phyloP scores from a whole-genome alignment of 92 coral and sea anemone species.

The Paragorgia papillata region DNA sequence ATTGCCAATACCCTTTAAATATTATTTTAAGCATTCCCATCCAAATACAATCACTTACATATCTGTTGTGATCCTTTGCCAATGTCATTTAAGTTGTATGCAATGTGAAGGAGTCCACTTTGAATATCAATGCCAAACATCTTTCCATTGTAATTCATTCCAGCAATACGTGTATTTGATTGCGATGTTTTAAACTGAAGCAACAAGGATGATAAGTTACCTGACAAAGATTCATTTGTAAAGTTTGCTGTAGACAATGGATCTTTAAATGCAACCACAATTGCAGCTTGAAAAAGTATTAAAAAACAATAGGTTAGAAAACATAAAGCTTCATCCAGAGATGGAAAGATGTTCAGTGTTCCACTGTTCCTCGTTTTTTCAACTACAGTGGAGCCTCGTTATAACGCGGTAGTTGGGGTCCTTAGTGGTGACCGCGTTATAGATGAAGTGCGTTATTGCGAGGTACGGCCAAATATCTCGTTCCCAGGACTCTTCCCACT shows the following conservation, averaged over 20 bases:
- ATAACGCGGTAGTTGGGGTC: too few species aligned
- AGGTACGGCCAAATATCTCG: too few species aligned
- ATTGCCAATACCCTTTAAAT: too few species aligned
- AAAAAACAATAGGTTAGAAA: neutral
- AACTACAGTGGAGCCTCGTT: too few species aligned
- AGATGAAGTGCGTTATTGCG: too few species aligned
- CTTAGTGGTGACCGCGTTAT: too few species aligned
- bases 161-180: slow-evolving; percentile 19
- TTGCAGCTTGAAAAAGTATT: slow-evolving; percentile 6
- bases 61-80: neutral
- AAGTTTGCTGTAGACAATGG: slow-evolving; percentile 1
- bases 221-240: neutral
- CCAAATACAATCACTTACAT: neutral
- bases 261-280: slow-evolving; percentile 7
- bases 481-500: too few species aligned
- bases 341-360: too few species aligned
- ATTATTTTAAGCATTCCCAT: too few species aligned
- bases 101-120: slow-evolving; percentile 5
- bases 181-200: slow-evolving; percentile 32
- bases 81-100: slow-evolving; percentile 14
- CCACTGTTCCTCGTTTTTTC: too few species aligned
- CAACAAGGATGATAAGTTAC: slow-evolving; percentile 8
- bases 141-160: neutral
- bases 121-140: slow-evolving; percentile 10
- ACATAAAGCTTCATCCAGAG: too few species aligned